Evolutionary conservation across 2,797 vertebrate species (phyloP), one percentile per base, ranked within the genome.

Genomic region (Silurus lanzhouensis): DNA sequence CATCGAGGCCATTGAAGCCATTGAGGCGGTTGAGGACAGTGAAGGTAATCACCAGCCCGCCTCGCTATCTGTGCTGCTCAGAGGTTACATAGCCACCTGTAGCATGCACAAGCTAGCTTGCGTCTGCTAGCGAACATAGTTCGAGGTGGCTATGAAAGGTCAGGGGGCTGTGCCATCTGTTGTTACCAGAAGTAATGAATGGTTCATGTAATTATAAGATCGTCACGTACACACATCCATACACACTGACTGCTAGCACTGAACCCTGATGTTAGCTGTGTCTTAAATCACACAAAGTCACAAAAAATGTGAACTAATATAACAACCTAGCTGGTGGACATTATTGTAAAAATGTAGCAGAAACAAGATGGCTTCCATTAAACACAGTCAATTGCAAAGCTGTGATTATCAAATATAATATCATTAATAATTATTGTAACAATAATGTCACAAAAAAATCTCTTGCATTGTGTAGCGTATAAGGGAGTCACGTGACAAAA

Each of bases 1-100:
- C 93, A 95, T 95, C 90, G 95, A 96, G 93, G 95, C 95, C 94
- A 96, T 96, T 92, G 95, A 96, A 94, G 95, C 95, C 92, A 93
- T 95, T 92, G 96, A 96, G 93, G 81, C 93, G 38, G 92, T 91
- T 92, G 94, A 95, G 93, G 95, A 96, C 89, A 79, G 91, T 92
- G 96, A 96, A 96, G 96, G 96, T 96, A 95, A 96, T 84, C 82
- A 92, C 82, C 90, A 90, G 83, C 88, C 84, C 44, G 86, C 87
- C 87, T 87, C 81, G 83, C 84, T 83, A 58, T 85, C 70, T 88
- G 82, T 87, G 88, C 76, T 88, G 83, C 88, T 86, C 84, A 81
- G 84, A 86, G 85, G 87, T 87, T 86, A 66, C 89, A 88, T 90
- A 89, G 89, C 67, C 76, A 83, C 83, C 55, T 17, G 61, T 76